Evolutionary conservation across 1,140 invertebrate species (phyloP).

Genomic region (Drosophila kurseongensis): DNA sequence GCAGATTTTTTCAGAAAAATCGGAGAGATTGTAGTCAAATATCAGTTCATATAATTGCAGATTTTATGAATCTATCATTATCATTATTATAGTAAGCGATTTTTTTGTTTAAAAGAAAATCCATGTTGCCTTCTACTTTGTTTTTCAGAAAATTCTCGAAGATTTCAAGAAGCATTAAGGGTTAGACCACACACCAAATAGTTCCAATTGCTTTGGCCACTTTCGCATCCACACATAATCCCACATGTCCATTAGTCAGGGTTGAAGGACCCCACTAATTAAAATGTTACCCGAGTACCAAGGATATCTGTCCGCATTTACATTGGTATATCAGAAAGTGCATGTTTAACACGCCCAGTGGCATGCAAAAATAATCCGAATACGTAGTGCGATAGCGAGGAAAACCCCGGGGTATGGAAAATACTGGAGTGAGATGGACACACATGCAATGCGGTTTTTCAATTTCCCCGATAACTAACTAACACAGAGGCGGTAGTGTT

Average conservation of each 20-base stretch:
- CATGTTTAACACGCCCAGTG: slow-evolving; percentile 52
- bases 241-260: slow-evolving; percentile 9
- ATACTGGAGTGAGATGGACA: slow-evolving; percentile 13
- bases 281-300: slow-evolving; percentile 40
- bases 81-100: too few relatives aligned
- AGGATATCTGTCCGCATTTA: slow-evolving; percentile 43
- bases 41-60: background rate
- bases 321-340: slow-evolving; percentile 43
- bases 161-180: background rate
- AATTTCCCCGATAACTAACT: slow-evolving; percentile 52
- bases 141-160: background rate
- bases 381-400: slow-evolving; percentile 18
- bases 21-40: too few relatives aligned
- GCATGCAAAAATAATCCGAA: slow-evolving; percentile 53
- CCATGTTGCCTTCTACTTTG: too few relatives aligned
- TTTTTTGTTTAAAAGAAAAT: too few relatives aligned
- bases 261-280: slow-evolving; percentile 44
- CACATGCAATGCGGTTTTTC: slow-evolving; percentile 58
- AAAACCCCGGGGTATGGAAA: slow-evolving; percentile 5
- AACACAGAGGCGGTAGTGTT: background rate
- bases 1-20: slow-evolving; percentile 1
- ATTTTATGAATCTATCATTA: background rate
- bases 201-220: slow-evolving; percentile 21
- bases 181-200: background rate
- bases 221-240: slow-evolving; percentile 3